A percentile compares a stretch with the other conserved stretches of the same genome.
These are phyloP conservation scores for Acanthochromis polyacanthus DNA, from an alignment of 2,113 vertebrate species.

Conservation along the genomic window DNA sequence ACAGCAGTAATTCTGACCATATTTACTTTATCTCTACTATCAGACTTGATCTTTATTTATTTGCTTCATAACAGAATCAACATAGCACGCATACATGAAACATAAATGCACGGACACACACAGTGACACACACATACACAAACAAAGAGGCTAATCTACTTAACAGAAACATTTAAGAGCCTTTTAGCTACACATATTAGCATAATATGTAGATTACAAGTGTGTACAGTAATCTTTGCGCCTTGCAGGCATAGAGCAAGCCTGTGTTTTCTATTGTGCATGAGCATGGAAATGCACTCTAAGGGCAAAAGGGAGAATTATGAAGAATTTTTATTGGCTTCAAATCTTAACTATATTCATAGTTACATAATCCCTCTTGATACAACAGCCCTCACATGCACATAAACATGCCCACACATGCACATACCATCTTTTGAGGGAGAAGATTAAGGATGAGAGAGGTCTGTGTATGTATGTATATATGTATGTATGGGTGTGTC, in stretches of 20 bases:
- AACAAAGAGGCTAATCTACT: constrained; percentile 46
- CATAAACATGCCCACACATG: constrained; percentile 37
- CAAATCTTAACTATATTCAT: constrained; percentile 76
- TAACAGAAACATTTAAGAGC: constrained; percentile 45
- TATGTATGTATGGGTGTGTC: too few species aligned
- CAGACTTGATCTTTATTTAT: neutral
- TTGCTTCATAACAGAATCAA: neutral
- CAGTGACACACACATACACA: neutral
- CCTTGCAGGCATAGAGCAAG: constrained; percentile 64
- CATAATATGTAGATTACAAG: constrained; percentile 62
- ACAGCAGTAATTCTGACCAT: neutral
- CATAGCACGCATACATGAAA: constrained; percentile 3
- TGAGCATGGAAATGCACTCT: constrained; percentile 73
- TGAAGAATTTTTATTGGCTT: constrained; percentile 71
- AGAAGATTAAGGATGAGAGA: too few species aligned
- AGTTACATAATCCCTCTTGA: constrained; percentile 65
- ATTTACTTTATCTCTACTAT: neutral
- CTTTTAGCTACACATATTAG: constrained; percentile 51
- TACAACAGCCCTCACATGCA: constrained; percentile 45
- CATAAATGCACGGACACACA: constrained; percentile 1
- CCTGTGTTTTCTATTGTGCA: constrained; percentile 64
- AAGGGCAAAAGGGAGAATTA: constrained; percentile 68
- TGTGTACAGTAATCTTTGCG: constrained; percentile 54
- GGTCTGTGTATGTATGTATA: too few species aligned
- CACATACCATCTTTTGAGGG: neutral